phyloP scores from a whole-genome alignment of 2,888 invertebrate species.

The Furcula furcula region DNA sequence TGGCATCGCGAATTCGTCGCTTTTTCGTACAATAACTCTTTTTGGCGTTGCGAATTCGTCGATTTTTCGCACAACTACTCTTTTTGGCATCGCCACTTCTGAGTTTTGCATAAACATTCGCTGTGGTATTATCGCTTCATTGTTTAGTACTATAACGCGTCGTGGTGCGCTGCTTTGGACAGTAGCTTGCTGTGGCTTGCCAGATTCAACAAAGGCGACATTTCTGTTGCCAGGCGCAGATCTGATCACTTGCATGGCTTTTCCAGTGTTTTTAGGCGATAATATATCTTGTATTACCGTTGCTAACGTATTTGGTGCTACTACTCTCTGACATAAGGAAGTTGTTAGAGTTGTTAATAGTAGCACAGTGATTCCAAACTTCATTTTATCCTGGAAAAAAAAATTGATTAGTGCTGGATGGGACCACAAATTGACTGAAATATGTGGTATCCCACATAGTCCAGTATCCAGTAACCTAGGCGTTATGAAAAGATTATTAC shows the following conservation, averaged over 20 bases:
- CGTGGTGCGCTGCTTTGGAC: constrained; percentile 9
- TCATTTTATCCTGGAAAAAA: too few species aligned
- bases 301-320: constrained; percentile 16
- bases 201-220: not conserved
- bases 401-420: too few species aligned
- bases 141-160: constrained; percentile 1
- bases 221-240: constrained; percentile 8
- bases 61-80: not conserved
- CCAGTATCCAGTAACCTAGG: too few species aligned
- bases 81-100: not conserved
- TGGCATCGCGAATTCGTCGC: not conserved
- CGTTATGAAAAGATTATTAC: too few species aligned
- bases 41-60: not conserved
- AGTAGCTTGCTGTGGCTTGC: constrained; percentile 4
- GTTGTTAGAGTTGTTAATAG: too few species aligned
- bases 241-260: constrained; percentile 29
- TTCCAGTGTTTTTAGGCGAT: constrained; percentile 34
- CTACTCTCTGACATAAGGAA: constrained; percentile 16
- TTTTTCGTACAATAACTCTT: constrained; percentile 1
- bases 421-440: too few species aligned
- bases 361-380: too few species aligned
- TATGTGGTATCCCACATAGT: too few species aligned
- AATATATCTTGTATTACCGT: constrained; percentile 37
- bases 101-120: not conserved
- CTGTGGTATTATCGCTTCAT: not conserved